Evolutionary conservation across 2,888 invertebrate species (phyloP), one percentile per base, ranked within the genome.

Genomic region (Macrophya alboannulata): DNA sequence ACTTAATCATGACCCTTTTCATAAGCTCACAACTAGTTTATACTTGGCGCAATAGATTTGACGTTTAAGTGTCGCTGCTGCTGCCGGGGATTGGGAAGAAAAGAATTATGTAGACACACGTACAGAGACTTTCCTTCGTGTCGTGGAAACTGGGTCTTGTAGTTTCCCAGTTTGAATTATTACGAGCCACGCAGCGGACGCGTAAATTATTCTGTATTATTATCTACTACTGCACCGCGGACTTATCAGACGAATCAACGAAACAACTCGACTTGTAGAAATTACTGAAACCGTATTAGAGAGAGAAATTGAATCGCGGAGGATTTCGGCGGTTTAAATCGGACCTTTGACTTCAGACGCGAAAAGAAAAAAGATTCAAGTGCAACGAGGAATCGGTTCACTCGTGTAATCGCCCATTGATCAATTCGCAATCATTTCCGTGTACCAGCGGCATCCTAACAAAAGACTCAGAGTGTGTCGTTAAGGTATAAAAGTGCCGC

Each of bases 81-180:
- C 40, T 43, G 37, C 62, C 12, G 62, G 40, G 81, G n/a, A 40
- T 6, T 12, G 15, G 31, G 40, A 81, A 62, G 37, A 43, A 43
- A 81, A 81, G 81, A 81, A 77, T 77, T 25, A 77, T 81, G 59
- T 81, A 43, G 74, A 9, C 8, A 25, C 45, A 74, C 43, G 21
- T 12, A 74, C 45, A 74, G 62, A 43, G 77, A 31, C 62, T 62
- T 62, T 81, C 21, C 81, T 40, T 37, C 21, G 81, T 62, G 81
- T 81, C 62, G 81, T 81, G 81, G 81, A 81, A 81, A 81, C 81
- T 62, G 81, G 81, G 81, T 81, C 81, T 43, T 51, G 59, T 62
- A 62, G 81, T 62, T 81, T 81, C 81, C 81, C 62, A 62, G 62
- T 81, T 25, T 81, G 48, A 81, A 81, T 59, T 62, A 62, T 81